phyloP scores from a whole-genome alignment of 2,888 invertebrate genomes.

The Camponotus fellah region DNA sequence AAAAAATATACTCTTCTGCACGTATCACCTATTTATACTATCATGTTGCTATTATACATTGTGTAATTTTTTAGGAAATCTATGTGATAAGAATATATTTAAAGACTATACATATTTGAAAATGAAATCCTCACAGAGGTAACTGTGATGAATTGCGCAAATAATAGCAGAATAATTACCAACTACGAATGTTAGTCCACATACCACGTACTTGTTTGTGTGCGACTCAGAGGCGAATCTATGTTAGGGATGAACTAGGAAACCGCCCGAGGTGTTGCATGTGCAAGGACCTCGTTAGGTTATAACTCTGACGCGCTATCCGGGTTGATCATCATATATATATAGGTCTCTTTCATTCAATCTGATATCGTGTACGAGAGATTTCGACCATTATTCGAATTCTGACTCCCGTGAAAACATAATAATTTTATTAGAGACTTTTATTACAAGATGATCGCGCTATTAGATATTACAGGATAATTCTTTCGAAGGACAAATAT shows the following conservation, averaged over 20 bases:
- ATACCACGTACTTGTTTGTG: slow-evolving; percentile 19
- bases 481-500: background rate
- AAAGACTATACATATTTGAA: background rate
- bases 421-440: slow-evolving; percentile 4
- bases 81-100: background rate
- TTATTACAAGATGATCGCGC: background rate
- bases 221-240: slow-evolving; percentile 29
- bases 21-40: background rate
- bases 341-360: slow-evolving; percentile 19
- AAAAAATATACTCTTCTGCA: background rate
- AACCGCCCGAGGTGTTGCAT: slow-evolving; percentile 39
- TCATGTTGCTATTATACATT: background rate
- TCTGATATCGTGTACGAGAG: slow-evolving; percentile 9
- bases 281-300: slow-evolving; percentile 41
- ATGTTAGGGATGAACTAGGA: slow-evolving; percentile 38
- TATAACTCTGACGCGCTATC: slow-evolving; percentile 21
- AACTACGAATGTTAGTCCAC: slow-evolving; percentile 28
- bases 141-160: background rate
- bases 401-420: background rate
- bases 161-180: slow-evolving; percentile 47
- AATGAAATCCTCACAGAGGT: slow-evolving; percentile 2
- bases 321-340: slow-evolving; percentile 22
- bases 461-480: background rate
- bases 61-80: background rate
- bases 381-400: background rate